Evolutionary conservation across 2,888 invertebrate species (phyloP), one percentile per base, ranked within the genome.

Genomic region (Apodemia hepburni): DNA sequence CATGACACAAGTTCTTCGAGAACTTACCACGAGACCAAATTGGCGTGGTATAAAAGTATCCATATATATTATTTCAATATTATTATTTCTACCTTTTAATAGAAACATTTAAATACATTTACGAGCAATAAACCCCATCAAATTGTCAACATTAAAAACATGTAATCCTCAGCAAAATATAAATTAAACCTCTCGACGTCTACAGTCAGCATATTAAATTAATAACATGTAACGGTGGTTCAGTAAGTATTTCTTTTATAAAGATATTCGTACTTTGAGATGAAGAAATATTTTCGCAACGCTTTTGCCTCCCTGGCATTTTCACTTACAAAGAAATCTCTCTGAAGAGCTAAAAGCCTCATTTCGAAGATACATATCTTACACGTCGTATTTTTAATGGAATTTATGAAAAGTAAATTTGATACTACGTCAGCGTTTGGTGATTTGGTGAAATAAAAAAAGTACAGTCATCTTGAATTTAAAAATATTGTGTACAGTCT

Each of bases 311-410:
- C 42, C 15, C 54, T 54, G 27, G 29, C 27, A 54, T 29, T 29
- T 54, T 54, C n/a, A 27, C 54, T 54, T n/a, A 54, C 27, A 54
- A 27, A 54, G 54, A 54, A 54, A 54, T 54, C 29, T 54, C 15
- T 54, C 27, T 27, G 27, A 27, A 54, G 29, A 29, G 7, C 54
- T 54, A 29, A 54, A 54, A 54, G 54, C 54, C 15, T 15, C 27
- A 15, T 54, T 27, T 38, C 12, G 27, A 15, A 12, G 12, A 27
- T 54, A 27, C 45, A n/a, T 45, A 45, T 22, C 27, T 54, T 15
- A 15, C 15, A 54, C 22, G 27, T 54, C 15, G 27, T 29, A 54
- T 54, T 27, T 54, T 54, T 54, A 54, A 54, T 54, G 54, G 22
- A 12, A 54, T 54, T 27, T 27, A 27, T 54, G 27, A 54, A 54